These are phyloP conservation scores for Pocillopora verrucosa DNA, from an alignment of 64 coral and sea anemone genomes.

Conservation along the genomic window DNA sequence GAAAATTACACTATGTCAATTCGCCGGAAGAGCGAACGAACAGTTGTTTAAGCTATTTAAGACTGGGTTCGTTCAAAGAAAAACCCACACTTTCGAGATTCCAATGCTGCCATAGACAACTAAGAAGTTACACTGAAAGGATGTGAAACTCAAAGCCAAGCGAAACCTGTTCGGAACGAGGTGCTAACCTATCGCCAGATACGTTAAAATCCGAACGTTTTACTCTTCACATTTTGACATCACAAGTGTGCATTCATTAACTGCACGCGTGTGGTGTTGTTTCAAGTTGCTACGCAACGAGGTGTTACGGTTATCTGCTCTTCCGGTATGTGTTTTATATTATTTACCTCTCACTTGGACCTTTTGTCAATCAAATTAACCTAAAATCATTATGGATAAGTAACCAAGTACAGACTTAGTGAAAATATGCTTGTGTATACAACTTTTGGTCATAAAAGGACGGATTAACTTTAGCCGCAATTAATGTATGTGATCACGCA, in stretches of 20 bases:
- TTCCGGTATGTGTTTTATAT: neutral
- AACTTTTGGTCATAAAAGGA: no score
- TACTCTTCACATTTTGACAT: slow-evolving; percentile 1
- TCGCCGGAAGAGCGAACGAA: neutral
- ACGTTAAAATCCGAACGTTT: neutral
- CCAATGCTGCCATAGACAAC: neutral
- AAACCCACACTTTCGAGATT: neutral
- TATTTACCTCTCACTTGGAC: neutral
- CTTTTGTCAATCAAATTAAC: neutral
- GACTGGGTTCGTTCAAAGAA: neutral
- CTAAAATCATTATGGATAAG: no score
- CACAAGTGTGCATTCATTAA: neutral
- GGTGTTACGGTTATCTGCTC: neutral
- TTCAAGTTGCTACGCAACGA: slow-evolving; percentile 23
- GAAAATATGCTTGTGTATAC: no score
- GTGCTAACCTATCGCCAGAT: neutral
- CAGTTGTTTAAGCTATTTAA: neutral
- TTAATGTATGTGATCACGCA: no score
- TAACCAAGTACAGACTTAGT: no score
- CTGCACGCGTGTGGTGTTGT: neutral
- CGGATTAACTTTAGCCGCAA: no score
- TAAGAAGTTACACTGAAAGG: neutral
- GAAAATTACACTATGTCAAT: neutral
- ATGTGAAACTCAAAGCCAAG: neutral
- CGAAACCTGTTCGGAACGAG: neutral